phyloP scores from a whole-genome alignment of 2,797 vertebrate genomes.

The Lagodon rhomboides region DNA sequence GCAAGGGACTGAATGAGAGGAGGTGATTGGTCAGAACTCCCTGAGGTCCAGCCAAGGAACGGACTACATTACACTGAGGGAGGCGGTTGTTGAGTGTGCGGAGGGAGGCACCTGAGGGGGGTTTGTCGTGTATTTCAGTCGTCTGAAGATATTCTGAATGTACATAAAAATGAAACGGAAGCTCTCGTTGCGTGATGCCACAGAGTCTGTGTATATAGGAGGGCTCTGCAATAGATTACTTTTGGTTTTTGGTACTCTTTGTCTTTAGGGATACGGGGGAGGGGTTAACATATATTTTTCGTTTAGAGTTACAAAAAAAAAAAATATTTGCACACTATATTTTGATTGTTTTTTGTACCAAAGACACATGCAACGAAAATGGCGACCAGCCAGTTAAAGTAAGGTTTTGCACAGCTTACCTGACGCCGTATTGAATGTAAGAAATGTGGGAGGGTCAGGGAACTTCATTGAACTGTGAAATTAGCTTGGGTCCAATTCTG shows the following conservation, averaged over 20 bases:
- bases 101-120: constrained; percentile 86
- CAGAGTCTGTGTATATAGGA: constrained; percentile 99
- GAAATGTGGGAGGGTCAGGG: constrained; percentile 96
- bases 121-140: constrained; percentile 93
- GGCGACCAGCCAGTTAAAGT: constrained; percentile 99
- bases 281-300: constrained; percentile 86
- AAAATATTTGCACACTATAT: constrained; percentile 99
- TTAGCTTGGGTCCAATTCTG: constrained; percentile 99
- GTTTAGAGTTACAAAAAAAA: constrained; percentile 89
- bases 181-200: constrained; percentile 98
- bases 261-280: constrained; percentile 72
- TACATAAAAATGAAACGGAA: constrained; percentile 95
- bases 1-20: constrained; percentile 73
- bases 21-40: constrained; percentile 79
- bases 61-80: constrained; percentile 87
- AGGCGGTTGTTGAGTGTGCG: constrained; percentile 86
- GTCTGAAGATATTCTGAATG: constrained; percentile 95
- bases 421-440: constrained; percentile 99
- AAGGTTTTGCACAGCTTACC: constrained; percentile 99
- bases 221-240: constrained; percentile 93
- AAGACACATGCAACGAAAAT: constrained; percentile 99
- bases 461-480: constrained; percentile 99
- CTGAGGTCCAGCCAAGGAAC: constrained; percentile 86
- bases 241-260: constrained; percentile 86
- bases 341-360: constrained; percentile 99